Evolutionary conservation across 2,797 vertebrate species (phyloP), one percentile per base, ranked within the genome.

Genomic region (Alca torda): DNA sequence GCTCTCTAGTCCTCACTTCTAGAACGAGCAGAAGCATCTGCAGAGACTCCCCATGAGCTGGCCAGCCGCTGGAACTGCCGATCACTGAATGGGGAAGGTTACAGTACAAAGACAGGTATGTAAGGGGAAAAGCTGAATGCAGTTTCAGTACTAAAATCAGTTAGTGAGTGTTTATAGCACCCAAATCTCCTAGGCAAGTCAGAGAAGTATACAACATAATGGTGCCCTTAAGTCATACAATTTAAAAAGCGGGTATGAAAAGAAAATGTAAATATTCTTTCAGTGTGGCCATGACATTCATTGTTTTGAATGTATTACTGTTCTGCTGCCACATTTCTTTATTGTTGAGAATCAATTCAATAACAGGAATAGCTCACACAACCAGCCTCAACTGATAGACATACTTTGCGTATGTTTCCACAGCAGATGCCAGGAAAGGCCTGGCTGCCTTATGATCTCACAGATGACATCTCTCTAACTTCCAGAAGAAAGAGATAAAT

Each of bases 191-290:
- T 14, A 43, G 35, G 6, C 43, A 75, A 45, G 2, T 24, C 63
- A 53, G n/a, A 15, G 67, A 33, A 59, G 13, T 6, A 21, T 0
- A 16, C 17, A 57, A 48, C 0, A 0, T 30, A 48, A 30, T 0
- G 6, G 14, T 4, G 18, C 37, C 72, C 72, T 61, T 13, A 30
- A 67, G 51, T 20, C 72, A 74, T 3, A 60, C 16, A 13, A 4
- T 31, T 76, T 65, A 39, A 43, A 45, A 72, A 61, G 67, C 7
- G 5, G 50, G 4, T 15, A 35, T 8, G 31, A 59, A 48, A 75
- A 26, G 30, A 23, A 73, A 83, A n/a, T 6, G 4, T 37, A 43
- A 77, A n/a, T 60, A 51, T 37, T 51, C 50, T n/a, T 61, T 82
- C 57, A 16, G 16, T 43, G 9, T 51, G 61, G 33, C 82, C 82